These are phyloP conservation scores for Rhagoletis zephyria DNA, from an alignment of 1,140 invertebrate genomes.

Conservation along the genomic window DNA sequence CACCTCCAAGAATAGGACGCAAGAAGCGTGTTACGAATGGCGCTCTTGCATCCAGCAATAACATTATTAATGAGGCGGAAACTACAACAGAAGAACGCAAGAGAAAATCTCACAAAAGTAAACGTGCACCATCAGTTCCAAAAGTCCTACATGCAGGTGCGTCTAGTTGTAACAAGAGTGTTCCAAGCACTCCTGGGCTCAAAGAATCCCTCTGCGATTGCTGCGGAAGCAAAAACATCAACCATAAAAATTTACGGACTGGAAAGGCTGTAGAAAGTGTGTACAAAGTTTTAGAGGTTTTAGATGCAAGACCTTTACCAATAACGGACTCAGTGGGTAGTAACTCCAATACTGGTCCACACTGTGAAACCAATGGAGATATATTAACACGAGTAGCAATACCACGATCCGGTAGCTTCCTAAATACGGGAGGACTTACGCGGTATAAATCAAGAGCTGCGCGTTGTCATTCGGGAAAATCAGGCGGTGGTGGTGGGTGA, in stretches of 20 bases:
- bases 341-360: conserved; percentile 61
- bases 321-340: conserved; percentile 55
- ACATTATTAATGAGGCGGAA: conserved; percentile 72
- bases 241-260: not conserved
- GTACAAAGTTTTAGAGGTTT: conserved; percentile 50
- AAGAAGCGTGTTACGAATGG: conserved; percentile 77
- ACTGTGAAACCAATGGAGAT: conserved; percentile 78
- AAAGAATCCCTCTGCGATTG: not conserved
- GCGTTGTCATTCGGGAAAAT: conserved; percentile 66
- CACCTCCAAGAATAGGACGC: conserved; percentile 76
- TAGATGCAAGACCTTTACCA: conserved; percentile 11
- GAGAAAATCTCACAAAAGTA: conserved; percentile 69
- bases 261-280: not conserved
- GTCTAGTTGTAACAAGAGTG: not conserved
- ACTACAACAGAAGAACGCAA: conserved; percentile 71
- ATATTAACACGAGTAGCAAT: conserved; percentile 87
- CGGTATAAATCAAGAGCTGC: conserved; percentile 78
- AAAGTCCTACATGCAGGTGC: conserved; percentile 51
- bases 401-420: conserved; percentile 85
- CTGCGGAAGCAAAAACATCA: not conserved
- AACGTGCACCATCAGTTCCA: conserved; percentile 70
- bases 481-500: conserved; percentile 66
- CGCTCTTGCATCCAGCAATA: conserved; percentile 77
- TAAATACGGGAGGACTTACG: conserved; percentile 82
- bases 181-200: not conserved